Base-by-base conservation (phyloP, 2,888 invertebrate species). In the Cyclophora punctaria region DNA sequence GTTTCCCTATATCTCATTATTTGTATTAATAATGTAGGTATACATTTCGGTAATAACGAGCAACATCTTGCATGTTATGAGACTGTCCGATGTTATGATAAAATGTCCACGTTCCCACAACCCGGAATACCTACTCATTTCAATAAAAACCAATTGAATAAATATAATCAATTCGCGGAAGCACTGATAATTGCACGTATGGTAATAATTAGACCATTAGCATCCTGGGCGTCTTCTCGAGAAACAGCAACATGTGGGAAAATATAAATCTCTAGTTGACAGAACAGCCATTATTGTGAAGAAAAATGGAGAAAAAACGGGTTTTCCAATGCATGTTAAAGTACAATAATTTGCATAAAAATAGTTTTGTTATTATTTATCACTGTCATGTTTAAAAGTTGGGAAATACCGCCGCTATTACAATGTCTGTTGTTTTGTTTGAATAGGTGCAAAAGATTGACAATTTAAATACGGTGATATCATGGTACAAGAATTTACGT, bases 211-310 rank as follows among this genome's bases (percentile, higher is more conserved):
- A 71, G 54, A 66, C 69, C 4, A 75, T 76, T 75, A 75, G 52
- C 33, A 45, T 48, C 46, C 53, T 52, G 53, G 37, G 43, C 54
- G 48, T 51, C 55, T 60, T 51, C 53, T 40, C 51, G 56, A 49
- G 51, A 20, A 49, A 37, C 37, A 37, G 37, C 20, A 55, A 41
- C 53, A 62, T 76, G 78, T 85, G 83, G 75, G 83, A 83, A 82
- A 64, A 48, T 71, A 83, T 82, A 82, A 82, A 83, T 82, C 81
- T 77, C 57, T 51, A 56, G 66, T 61, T 72, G 78, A 80, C 81
- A 83, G 55, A 50, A 51, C 46, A 58, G 58, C 53, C 59, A 60
- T 64, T 67, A 75, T 80, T 78, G 71, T 76, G 20, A 60, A 60
- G 58, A 61, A 64, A 62, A 37, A 37, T 37, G 5, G 37, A 37